phyloP scores from a whole-genome alignment of 1,140 invertebrate genomes.

The Drosophila cardini region DNA sequence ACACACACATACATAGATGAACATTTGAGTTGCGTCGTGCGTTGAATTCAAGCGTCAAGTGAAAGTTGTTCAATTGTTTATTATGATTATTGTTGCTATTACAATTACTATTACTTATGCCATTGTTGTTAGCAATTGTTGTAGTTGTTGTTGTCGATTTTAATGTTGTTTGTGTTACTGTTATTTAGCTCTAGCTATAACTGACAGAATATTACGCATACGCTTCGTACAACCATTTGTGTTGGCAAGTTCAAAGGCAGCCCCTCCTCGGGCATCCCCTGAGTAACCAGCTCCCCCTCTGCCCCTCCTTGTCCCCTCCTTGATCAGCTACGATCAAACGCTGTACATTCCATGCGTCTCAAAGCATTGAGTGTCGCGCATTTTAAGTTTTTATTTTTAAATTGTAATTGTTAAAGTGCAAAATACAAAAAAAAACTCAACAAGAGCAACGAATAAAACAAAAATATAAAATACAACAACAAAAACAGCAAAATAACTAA shows the following conservation, averaged over 20 bases:
- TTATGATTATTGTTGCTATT: conserved; percentile 71
- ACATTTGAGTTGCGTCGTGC: conserved; percentile 78
- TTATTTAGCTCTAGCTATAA: conserved; percentile 3
- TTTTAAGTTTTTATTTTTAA: conserved; percentile 46
- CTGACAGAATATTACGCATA: conserved; percentile 57
- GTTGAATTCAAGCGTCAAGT: conserved; percentile 83
- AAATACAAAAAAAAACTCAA: conserved; percentile 34
- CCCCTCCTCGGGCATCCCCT: neutral
- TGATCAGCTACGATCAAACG: neutral
- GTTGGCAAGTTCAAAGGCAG: conserved; percentile 47
- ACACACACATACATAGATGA: conserved; percentile 49
- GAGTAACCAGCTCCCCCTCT: neutral
- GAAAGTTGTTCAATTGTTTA: conserved; percentile 83
- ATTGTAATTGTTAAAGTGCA: conserved; percentile 74
- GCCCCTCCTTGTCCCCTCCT: neutral
- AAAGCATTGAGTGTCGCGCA: conserved; percentile 43
- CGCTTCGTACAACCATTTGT: conserved; percentile 5
- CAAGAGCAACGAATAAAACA: conserved; percentile 24
- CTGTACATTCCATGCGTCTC: neutral
- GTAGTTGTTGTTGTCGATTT: conserved; percentile 17
- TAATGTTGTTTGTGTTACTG: conserved; percentile 13
- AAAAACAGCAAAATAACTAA: conserved; percentile 12
- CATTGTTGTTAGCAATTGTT: conserved; percentile 43
- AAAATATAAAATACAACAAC: conserved; percentile 15
- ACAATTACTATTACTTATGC: conserved; percentile 50